These are phyloP conservation scores for Drosophila siamana DNA, from an alignment of 2,888 invertebrate genomes.

Conservation along the genomic window DNA sequence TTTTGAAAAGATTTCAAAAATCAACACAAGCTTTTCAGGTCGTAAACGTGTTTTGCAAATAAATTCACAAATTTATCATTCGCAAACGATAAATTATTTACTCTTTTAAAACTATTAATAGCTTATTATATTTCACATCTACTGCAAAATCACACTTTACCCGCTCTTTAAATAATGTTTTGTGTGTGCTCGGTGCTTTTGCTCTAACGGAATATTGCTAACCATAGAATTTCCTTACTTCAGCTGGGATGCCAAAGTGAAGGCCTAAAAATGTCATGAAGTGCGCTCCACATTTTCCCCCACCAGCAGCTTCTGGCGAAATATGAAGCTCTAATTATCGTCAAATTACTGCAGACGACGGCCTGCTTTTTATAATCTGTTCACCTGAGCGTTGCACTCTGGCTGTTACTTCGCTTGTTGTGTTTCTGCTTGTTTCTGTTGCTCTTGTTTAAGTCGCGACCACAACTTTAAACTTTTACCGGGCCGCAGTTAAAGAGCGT, in stretches of 20 bases:
- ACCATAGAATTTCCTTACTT: conserved; percentile 9
- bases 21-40: neutral
- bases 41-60: conserved; percentile 5
- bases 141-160: neutral
- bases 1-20: neutral
- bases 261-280: conserved; percentile 37
- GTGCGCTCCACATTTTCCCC: conserved; percentile 21
- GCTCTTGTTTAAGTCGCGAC: conserved; percentile 26
- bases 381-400: conserved; percentile 59
- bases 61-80: conserved; percentile 4
- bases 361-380: conserved; percentile 58
- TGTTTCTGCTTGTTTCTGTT: conserved; percentile 21
- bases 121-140: neutral
- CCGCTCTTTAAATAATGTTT: neutral
- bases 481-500: conserved; percentile 63
- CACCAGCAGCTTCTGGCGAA: conserved; percentile 29
- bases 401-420: neutral
- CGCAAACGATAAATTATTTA: conserved; percentile 6
- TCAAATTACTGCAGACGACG: conserved; percentile 47
- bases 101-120: neutral
- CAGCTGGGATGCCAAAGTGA: conserved; percentile 29
- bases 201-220: conserved; percentile 1
- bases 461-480: conserved; percentile 46
- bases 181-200: neutral
- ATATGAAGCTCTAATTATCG: conserved; percentile 46